Conservation (phyloP, 2,888 invertebrate genomes). For the Cotesia congregata region DNA sequence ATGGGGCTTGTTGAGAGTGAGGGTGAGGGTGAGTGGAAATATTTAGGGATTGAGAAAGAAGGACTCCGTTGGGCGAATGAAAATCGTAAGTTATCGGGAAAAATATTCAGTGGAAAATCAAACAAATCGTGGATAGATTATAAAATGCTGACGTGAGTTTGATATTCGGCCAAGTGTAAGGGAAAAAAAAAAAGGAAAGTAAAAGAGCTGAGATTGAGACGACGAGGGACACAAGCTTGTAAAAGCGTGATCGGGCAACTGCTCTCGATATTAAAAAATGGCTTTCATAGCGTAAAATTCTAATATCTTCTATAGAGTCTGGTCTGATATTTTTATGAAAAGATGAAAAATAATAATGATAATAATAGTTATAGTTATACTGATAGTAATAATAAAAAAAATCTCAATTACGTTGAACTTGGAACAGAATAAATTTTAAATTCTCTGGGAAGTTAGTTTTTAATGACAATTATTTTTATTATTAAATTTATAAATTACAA, state of each 20-base stretch:
- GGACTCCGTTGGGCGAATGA: conserved; percentile 9
- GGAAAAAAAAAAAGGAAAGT: conserved; percentile 32
- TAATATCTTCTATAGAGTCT: conserved; percentile 53
- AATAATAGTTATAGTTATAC: background rate
- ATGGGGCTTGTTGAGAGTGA: background rate
- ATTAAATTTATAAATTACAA: no score
- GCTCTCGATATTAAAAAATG: conserved; percentile 64
- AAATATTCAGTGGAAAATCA: conserved; percentile 7
- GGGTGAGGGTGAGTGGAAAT: background rate
- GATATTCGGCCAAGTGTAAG: conserved; percentile 44
- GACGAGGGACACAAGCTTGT: conserved; percentile 34
- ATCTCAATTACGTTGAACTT: background rate
- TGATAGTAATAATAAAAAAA: conserved; percentile 7
- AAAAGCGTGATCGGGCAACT: conserved; percentile 60
- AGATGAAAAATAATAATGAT: conserved; percentile 49
- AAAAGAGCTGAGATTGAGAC: conserved; percentile 29
- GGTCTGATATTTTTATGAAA: conserved; percentile 57
- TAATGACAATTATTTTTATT: no score
- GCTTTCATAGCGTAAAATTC: conserved; percentile 52
- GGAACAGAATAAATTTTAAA: no score
- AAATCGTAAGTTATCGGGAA: conserved; percentile 4
- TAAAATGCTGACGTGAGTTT: conserved; percentile 43
- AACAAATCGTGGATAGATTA: conserved; percentile 38
- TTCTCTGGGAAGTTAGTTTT: no score
- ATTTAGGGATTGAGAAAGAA: conserved; percentile 10